These are phyloP conservation scores for Eustalomyia histrio DNA, from an alignment of 2,888 invertebrate genomes.

Conservation along the genomic window DNA sequence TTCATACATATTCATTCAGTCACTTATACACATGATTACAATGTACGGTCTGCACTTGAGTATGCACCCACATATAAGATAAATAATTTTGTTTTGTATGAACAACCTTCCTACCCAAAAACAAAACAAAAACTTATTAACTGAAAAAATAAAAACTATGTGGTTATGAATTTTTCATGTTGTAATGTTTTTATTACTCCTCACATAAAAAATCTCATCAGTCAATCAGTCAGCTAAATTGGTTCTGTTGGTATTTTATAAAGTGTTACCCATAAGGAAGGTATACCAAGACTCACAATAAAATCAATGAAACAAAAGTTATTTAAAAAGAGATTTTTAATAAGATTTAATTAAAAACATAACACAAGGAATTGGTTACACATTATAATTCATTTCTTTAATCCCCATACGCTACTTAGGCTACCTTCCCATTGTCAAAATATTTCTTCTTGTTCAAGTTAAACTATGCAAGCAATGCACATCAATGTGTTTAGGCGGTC, in stretches of 20 bases:
- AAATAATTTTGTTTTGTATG: no score
- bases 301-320: no score
- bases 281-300: not conserved
- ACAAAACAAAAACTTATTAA: no score
- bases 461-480: not conserved
- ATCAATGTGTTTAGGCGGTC: slow-evolving; percentile 21
- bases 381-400: no score
- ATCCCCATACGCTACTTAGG: not conserved
- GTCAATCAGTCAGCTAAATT: not conserved
- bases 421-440: no score
- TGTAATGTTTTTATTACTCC: not conserved
- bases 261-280: not conserved
- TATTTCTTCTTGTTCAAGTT: not conserved
- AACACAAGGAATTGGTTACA: no score
- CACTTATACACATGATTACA: not conserved
- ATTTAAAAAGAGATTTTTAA: no score
- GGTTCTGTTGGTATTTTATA: not conserved
- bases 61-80: not conserved
- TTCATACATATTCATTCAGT: not conserved
- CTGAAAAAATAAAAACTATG: no score
- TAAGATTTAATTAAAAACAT: no score
- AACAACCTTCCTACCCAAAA: no score
- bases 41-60: not conserved
- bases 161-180: not conserved
- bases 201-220: not conserved